Evolutionary conservation across 2,888 invertebrate species (phyloP).

Genomic region (Zaprionus bogoriensis): DNA sequence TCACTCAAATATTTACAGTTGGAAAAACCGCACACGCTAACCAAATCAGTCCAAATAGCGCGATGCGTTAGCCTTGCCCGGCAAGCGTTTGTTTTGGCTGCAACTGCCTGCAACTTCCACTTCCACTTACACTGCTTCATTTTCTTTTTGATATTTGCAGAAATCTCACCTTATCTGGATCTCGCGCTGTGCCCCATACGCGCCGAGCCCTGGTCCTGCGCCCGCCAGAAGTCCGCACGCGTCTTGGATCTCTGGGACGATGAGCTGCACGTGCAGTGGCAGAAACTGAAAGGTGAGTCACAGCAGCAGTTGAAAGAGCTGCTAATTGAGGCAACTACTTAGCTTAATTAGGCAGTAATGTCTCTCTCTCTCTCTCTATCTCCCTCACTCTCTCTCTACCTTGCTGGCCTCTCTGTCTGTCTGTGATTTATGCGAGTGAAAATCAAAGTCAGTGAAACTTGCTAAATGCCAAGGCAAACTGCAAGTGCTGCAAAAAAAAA

Average conservation of each 20-base stretch:
- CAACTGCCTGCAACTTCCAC: background rate
- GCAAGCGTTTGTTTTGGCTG: no score
- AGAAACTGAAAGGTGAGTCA: conserved; percentile 81
- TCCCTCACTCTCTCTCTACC: no score
- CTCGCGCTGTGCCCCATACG: conserved; percentile 84
- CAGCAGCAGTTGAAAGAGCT: conserved; percentile 27
- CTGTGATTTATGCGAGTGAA: conserved; percentile 25
- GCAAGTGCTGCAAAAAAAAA: no score
- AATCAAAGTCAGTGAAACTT: conserved; percentile 49
- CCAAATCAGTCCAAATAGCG: conserved; percentile 58
- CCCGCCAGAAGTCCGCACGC: conserved; percentile 84
- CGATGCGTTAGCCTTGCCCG: conserved; percentile 12
- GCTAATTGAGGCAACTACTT: conserved; percentile 26
- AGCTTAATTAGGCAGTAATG: conserved; percentile 15
- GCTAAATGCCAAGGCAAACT: conserved; percentile 15
- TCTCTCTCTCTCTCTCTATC: background rate
- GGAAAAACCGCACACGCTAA: conserved; percentile 40
- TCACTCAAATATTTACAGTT: conserved; percentile 71
- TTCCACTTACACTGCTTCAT: background rate
- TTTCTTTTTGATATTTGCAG: conserved; percentile 51
- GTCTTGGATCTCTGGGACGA: conserved; percentile 83
- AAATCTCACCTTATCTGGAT: conserved; percentile 84
- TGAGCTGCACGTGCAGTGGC: conserved; percentile 79
- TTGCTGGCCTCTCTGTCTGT: background rate
- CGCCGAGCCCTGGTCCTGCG: conserved; percentile 84